A percentile compares a stretch with the other conserved stretches of the same genome.
phyloP scores from a whole-genome alignment of 1,140 invertebrate species.

The Antheraea pernyi region DNA sequence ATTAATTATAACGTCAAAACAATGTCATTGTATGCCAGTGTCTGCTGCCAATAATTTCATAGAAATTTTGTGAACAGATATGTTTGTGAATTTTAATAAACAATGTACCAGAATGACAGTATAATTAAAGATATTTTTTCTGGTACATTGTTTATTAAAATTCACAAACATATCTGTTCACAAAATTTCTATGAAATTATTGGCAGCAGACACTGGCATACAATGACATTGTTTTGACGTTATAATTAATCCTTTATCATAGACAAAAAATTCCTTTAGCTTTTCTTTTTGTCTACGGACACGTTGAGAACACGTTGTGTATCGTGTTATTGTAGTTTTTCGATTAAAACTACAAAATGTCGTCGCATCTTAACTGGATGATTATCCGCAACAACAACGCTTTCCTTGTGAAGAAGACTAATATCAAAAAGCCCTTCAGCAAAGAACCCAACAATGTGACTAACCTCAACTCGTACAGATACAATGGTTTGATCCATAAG shows the following conservation, averaged over 20 bases:
- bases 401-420: constrained; percentile 93
- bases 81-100: too few species aligned
- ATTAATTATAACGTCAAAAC: background rate
- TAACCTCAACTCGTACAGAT: constrained; percentile 93
- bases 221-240: background rate
- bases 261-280: constrained; percentile 18
- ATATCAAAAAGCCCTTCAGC: constrained; percentile 94
- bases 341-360: constrained; percentile 79
- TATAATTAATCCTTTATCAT: background rate
- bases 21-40: too few species aligned
- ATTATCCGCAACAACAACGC: constrained; percentile 96
- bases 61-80: too few species aligned
- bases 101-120: background rate
- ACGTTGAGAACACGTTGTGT: constrained; percentile 71
- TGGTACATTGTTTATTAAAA: too few species aligned
- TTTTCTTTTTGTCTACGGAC: constrained; percentile 70
- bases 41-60: too few species aligned
- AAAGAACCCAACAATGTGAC: constrained; percentile 97
- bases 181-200: too few species aligned
- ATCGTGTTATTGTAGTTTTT: constrained; percentile 43
- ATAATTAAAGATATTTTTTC: too few species aligned
- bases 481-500: constrained; percentile 93
- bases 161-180: too few species aligned
- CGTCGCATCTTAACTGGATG: constrained; percentile 93
- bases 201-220: too few species aligned